Evolutionary conservation across 2,888 invertebrate genomes (phyloP).

Genomic region (Invenusta paracnida): DNA sequence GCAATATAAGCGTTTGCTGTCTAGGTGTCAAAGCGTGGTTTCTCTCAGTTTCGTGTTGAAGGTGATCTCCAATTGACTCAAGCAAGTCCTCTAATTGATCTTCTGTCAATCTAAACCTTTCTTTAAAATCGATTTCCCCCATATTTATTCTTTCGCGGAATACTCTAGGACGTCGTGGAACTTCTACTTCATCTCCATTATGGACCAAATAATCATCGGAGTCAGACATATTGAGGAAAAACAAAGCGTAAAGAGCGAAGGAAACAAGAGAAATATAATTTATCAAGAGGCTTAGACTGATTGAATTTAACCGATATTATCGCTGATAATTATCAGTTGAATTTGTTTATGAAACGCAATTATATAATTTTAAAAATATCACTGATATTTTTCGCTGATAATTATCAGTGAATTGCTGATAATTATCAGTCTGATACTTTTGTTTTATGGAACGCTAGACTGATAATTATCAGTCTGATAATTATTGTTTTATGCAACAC

Average conservation of each 20-base stretch:
- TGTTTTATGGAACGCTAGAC: not conserved
- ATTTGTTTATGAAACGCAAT: not conserved
- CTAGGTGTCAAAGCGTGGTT: not conserved
- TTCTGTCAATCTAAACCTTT: not conserved
- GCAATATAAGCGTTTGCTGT: not conserved
- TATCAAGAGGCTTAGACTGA: not conserved
- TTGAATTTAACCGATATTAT: not conserved
- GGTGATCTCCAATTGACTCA: not conserved
- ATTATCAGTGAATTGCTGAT: not conserved
- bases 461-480: not conserved
- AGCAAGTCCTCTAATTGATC: not conserved
- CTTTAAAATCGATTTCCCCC: not conserved
- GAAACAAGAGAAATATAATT: not conserved
- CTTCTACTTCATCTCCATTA: not conserved
- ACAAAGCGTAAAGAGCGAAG: too few species aligned
- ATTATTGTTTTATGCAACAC: too few species aligned
- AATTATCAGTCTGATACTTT: not conserved
- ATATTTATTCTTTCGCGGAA: not conserved
- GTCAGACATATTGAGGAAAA: not conserved
- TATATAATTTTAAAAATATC: not conserved
- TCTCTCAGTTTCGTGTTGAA: not conserved
- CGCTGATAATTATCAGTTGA: slow-evolving; percentile 4
- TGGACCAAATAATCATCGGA: not conserved
- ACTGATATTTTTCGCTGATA: not conserved
- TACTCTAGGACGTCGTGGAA: not conserved